A percentile compares a stretch with the other conserved stretches of the same genome.
Evolutionary conservation across 2,888 invertebrate genomes (phyloP).

Genomic region (Oithona nana): DNA sequence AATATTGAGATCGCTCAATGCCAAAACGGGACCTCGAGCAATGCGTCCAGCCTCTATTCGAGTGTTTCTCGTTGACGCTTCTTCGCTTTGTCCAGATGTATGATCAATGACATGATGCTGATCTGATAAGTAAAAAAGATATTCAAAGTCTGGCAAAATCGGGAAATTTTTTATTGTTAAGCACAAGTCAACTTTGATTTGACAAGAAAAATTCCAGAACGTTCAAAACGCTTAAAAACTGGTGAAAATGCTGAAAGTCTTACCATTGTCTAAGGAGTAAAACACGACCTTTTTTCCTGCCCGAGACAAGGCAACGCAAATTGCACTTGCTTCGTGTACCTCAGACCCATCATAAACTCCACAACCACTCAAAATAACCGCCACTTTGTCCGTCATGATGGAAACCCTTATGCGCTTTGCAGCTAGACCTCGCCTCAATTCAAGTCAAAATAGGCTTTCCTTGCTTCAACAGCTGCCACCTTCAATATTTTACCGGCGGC

Average conservation of each 20-base stretch:
- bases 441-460: too few species aligned
- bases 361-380: not conserved
- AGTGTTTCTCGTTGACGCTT: conserved; percentile 29
- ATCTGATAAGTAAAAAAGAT: too few species aligned
- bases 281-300: conserved; percentile 24
- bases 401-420: too few species aligned
- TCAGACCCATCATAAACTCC: conserved; percentile 37
- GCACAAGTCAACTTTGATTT: too few species aligned
- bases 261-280: conserved; percentile 29
- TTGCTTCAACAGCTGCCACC: too few species aligned
- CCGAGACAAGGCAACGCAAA: conserved; percentile 29
- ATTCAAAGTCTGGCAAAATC: too few species aligned
- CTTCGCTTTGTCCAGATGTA: conserved; percentile 26
- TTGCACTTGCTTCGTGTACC: conserved; percentile 35
- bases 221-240: too few species aligned
- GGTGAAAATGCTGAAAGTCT: too few species aligned
- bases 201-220: too few species aligned
- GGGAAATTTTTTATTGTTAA: too few species aligned
- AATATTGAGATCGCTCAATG: conserved; percentile 26
- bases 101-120: conserved; percentile 34
- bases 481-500: too few species aligned
- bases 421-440: too few species aligned
- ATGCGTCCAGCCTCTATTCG: conserved; percentile 36
- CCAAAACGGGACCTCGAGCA: conserved; percentile 30
- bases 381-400: not conserved